Evolutionary conservation across 2,888 invertebrate species (phyloP).

Genomic region (Tryphoninae sp.): DNA sequence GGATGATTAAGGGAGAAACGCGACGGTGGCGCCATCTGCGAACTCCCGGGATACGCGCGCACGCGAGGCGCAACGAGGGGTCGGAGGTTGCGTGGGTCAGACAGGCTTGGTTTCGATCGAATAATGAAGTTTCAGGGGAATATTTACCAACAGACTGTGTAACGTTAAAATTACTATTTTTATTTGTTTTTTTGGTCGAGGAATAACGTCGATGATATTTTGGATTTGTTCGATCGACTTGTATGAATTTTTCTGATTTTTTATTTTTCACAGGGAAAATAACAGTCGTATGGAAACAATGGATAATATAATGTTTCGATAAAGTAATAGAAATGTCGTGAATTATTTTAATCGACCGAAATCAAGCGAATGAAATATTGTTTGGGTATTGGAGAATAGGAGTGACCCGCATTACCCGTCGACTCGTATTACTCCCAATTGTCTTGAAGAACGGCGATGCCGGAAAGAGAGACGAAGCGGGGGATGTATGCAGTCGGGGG

Average conservation of each 20-base stretch:
- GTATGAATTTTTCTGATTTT: too few relatives aligned
- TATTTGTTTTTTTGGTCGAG: neutral
- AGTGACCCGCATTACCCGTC: constrained; percentile 39
- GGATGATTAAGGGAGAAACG: neutral
- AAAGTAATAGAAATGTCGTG: neutral
- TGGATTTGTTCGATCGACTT: too few relatives aligned
- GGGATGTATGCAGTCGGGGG: constrained; percentile 56
- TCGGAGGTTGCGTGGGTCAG: constrained; percentile 16
- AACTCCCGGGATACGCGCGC: constrained; percentile 49
- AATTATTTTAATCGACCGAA: too few relatives aligned
- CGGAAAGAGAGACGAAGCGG: constrained; percentile 44
- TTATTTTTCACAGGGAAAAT: too few relatives aligned
- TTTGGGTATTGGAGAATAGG: neutral
- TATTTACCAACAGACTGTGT: neutral
- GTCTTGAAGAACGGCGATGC: constrained; percentile 1
- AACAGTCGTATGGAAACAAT: too few relatives aligned
- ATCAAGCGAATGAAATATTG: too few relatives aligned
- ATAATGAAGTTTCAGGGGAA: neutral
- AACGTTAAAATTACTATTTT: neutral
- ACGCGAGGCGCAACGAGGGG: neutral
- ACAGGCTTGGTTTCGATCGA: neutral
- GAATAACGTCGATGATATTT: too few relatives aligned
- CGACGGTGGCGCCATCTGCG: constrained; percentile 52
- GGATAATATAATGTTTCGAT: neutral
- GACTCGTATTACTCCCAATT: neutral